These are phyloP conservation scores for Chunga burmeisteri DNA, from an alignment of 2,113 vertebrate genomes.

Conservation along the genomic window DNA sequence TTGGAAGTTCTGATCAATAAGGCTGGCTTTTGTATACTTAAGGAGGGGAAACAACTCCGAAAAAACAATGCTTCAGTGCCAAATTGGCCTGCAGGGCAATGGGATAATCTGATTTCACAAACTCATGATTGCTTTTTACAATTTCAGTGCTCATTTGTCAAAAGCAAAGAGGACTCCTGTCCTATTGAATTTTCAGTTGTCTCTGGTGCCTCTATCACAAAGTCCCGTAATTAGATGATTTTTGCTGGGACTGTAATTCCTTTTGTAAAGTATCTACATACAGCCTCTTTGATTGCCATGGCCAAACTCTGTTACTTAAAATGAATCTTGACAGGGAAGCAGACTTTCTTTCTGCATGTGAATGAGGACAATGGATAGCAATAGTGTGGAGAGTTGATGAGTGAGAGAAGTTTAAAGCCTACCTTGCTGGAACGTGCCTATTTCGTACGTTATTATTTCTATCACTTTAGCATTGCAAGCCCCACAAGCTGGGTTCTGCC, in stretches of 20 bases:
- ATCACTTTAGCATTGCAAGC: not conserved
- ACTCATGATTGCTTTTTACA: conserved; percentile 50
- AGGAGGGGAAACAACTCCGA: conserved; percentile 28
- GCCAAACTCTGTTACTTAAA: conserved; percentile 8
- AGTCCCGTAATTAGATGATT: conserved; percentile 47
- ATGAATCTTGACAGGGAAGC: conserved; percentile 1
- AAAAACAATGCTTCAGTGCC: conserved; percentile 34
- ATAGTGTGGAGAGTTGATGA: not conserved
- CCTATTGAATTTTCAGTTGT: conserved; percentile 26
- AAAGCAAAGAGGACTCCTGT: conserved; percentile 35
- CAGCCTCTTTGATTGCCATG: not conserved
- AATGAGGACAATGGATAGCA: not conserved
- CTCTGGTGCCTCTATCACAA: not conserved
- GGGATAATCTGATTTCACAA: conserved; percentile 50
- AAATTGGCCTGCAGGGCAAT: conserved; percentile 21
- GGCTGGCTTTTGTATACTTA: not conserved
- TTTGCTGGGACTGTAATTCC: conserved; percentile 11
- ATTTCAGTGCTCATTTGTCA: conserved; percentile 29
- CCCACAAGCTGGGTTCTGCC: not conserved
- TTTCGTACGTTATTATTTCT: not conserved
- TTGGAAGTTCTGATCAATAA: conserved; percentile 53
- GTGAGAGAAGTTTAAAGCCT: not conserved
- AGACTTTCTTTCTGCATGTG: not conserved
- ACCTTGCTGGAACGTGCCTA: not conserved
- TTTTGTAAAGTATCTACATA: not conserved